These are phyloP conservation scores for Cistogaster globosa DNA, from an alignment of 2,888 invertebrate species.

Conservation along the genomic window DNA sequence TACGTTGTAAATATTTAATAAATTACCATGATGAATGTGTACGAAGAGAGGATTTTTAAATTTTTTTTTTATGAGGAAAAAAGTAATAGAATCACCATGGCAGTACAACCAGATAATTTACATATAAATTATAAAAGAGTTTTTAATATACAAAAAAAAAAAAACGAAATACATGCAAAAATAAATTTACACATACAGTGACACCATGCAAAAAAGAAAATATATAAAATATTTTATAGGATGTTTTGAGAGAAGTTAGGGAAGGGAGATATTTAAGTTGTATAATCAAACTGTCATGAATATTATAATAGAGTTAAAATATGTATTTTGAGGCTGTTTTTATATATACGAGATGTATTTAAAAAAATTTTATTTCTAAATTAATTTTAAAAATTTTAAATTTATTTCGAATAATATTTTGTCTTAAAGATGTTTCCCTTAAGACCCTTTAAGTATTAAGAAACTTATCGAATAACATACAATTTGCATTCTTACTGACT, in stretches of 20 bases:
- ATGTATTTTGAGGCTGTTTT: background rate
- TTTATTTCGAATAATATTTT: too few species aligned
- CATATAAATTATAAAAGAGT: conserved; percentile 56
- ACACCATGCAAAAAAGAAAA: background rate
- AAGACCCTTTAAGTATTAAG: too few species aligned
- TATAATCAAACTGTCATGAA: conserved; percentile 25
- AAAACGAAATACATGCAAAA: background rate
- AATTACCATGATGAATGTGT: conserved; percentile 48
- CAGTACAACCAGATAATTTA: conserved; percentile 50
- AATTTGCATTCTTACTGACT: too few species aligned
- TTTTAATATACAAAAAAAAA: conserved; percentile 34
- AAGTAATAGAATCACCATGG: conserved; percentile 20
- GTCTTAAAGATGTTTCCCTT: too few species aligned
- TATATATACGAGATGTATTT: background rate
- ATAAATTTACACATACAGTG: background rate
- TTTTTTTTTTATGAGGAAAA: background rate
- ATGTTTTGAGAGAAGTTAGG: background rate
- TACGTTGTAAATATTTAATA: conserved; percentile 62
- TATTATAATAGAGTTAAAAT: conserved; percentile 30
- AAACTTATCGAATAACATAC: too few species aligned
- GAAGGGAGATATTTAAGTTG: background rate
- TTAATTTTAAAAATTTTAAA: too few species aligned
- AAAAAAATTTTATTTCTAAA: too few species aligned
- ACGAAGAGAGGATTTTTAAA: conserved; percentile 15
- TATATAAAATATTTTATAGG: conserved; percentile 10